phyloP scores from a whole-genome alignment of 2,888 invertebrate genomes.

The Oxytorus armatus region DNA sequence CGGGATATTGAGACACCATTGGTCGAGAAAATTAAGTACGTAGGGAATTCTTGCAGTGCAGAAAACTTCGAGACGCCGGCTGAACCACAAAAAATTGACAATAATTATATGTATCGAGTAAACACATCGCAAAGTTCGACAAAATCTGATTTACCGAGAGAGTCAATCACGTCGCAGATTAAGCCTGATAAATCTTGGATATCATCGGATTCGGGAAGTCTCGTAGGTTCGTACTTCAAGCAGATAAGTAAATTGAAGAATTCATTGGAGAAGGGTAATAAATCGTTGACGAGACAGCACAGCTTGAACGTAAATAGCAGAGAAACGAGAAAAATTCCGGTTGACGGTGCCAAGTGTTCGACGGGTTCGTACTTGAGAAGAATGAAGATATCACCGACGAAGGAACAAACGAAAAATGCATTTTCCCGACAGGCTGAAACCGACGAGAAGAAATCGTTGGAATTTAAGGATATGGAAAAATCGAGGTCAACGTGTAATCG shows the following conservation, averaged over 20 bases:
- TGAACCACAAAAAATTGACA: conserved; percentile 74
- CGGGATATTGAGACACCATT: conserved; percentile 44
- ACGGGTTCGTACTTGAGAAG: conserved; percentile 79
- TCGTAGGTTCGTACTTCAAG: conserved; percentile 79
- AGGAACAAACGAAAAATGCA: conserved; percentile 80
- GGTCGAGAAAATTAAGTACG: conserved; percentile 79
- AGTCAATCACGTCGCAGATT: conserved; percentile 58
- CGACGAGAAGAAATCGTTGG: conserved; percentile 47
- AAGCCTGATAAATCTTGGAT: conserved; percentile 75
- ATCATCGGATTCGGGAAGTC: conserved; percentile 74
- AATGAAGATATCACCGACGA: conserved; percentile 83
- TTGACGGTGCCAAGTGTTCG: conserved; percentile 72
- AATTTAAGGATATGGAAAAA: conserved; percentile 58
- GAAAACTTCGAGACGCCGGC: conserved; percentile 70
- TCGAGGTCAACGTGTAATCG: conserved; percentile 26
- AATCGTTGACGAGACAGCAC: conserved; percentile 68
- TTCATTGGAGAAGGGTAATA: conserved; percentile 76
- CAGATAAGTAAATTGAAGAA: conserved; percentile 80
- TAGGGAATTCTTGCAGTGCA: conserved; percentile 73
- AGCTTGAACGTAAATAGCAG: conserved; percentile 69
- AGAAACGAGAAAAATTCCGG: conserved; percentile 70
- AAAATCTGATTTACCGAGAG: conserved; percentile 67
- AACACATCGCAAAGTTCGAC: conserved; percentile 61
- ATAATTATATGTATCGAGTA: conserved; percentile 75
- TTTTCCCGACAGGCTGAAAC: conserved; percentile 73